A percentile compares a stretch with the other conserved stretches of the same genome.
phyloP scores from a whole-genome alignment of 2,113 vertebrate species.

The Aegypius monachus region DNA sequence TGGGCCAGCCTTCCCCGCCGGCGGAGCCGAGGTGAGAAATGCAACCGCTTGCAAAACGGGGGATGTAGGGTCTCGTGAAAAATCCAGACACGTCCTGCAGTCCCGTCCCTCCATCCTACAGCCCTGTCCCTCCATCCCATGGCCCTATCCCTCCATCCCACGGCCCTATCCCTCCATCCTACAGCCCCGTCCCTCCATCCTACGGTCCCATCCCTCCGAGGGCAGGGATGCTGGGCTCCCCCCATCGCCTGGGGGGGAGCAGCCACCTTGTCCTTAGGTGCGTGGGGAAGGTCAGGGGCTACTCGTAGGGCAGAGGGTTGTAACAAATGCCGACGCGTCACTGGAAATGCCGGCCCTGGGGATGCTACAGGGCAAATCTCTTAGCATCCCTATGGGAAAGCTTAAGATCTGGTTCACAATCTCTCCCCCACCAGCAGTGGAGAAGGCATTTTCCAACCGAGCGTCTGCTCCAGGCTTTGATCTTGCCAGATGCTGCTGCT shows the following conservation, averaged over 20 bases:
- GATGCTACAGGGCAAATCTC: conserved; percentile 21
- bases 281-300: background rate
- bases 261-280: background rate
- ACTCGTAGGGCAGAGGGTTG: background rate
- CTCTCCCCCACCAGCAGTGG: background rate
- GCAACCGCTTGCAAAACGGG: background rate
- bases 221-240: background rate
- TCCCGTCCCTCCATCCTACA: background rate
- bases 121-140: fast-evolving
- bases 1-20: background rate
- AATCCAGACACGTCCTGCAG: background rate
- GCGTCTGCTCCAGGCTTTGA: conserved; percentile 40
- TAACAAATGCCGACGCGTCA: background rate
- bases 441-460: background rate
- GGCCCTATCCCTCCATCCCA: fast-evolving
- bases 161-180: background rate
- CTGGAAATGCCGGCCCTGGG: background rate
- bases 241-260: background rate
- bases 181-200: fast-evolving
- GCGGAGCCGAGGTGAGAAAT: background rate
- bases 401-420: conserved; percentile 34
- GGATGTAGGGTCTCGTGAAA: background rate
- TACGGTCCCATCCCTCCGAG: background rate
- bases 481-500: conserved; percentile 15
- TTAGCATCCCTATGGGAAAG: conserved; percentile 44